Evolutionary conservation across 2,797 vertebrate species (phyloP).

Genomic region (Fringilla coelebs): DNA sequence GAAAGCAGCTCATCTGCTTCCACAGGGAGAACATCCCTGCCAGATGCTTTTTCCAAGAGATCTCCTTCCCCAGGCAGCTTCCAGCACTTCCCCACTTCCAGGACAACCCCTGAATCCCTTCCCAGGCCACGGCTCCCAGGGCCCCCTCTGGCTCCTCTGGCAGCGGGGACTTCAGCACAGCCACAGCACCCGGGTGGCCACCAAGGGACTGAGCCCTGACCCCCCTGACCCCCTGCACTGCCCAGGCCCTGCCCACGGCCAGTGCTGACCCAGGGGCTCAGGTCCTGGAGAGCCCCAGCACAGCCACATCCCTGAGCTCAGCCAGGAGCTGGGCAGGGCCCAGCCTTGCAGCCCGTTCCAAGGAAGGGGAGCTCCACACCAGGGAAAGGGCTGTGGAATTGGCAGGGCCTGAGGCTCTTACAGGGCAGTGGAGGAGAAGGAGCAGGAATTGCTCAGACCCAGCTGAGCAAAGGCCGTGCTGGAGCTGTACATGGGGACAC

Average conservation of each 20-base stretch:
- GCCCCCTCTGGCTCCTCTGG: rapidly evolving
- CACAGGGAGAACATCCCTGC: not conserved
- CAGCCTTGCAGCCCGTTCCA: not conserved
- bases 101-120: not conserved
- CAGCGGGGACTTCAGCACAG: rapidly evolving
- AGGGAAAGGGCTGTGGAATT: not conserved
- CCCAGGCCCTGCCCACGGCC: rapidly evolving
- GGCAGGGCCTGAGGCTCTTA: not conserved
- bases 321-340: not conserved
- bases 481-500: not conserved
- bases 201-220: rapidly evolving
- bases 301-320: not conserved
- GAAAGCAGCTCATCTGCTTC: not conserved
- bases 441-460: not conserved
- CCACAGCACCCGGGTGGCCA: not conserved
- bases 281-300: not conserved
- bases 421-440: rapidly evolving
- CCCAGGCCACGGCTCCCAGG: rapidly evolving
- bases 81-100: not conserved
- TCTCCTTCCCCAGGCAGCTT: not conserved
- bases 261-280: not conserved
- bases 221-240: not conserved
- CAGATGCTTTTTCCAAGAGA: not conserved
- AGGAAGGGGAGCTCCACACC: not conserved
- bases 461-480: not conserved